Percentiles rank a stretch among this genome's conserved stretches.
phyloP scores from a whole-genome alignment of 2,888 invertebrate genomes.

The Tinea trinotella region DNA sequence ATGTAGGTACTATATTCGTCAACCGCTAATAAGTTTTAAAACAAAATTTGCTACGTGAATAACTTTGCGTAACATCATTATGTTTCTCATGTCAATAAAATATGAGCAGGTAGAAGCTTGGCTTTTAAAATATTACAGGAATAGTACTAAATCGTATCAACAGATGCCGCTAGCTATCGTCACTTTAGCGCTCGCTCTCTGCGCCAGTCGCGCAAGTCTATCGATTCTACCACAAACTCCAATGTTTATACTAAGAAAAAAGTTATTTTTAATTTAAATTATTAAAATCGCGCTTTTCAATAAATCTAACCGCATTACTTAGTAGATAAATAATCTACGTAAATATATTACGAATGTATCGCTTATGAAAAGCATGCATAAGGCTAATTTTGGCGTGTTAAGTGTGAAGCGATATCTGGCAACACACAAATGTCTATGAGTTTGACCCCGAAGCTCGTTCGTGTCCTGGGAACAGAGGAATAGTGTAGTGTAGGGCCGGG shows the following conservation, averaged over 20 bases:
- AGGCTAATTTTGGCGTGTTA: not conserved
- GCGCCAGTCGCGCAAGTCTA: conserved; percentile 39
- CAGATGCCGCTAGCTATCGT: conserved; percentile 48
- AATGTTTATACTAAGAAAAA: conserved; percentile 39
- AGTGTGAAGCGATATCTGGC: conserved; percentile 32
- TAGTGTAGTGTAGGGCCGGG: conserved; percentile 67
- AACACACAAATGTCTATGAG: conserved; percentile 67
- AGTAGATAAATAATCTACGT: not conserved
- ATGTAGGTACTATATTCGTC: too few species aligned
- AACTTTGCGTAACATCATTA: not conserved
- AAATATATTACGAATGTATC: not conserved
- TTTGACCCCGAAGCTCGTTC: conserved; percentile 73
- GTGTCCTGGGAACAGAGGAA: conserved; percentile 63
- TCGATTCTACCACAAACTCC: conserved; percentile 48
- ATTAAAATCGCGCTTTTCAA: conserved; percentile 34
- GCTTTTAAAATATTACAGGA: too few species aligned
- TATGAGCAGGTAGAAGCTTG: not conserved
- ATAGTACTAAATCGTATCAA: conserved; percentile 20
- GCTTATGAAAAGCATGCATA: not conserved
- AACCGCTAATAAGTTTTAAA: not conserved
- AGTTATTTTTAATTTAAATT: conserved; percentile 6
- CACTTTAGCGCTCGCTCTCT: conserved; percentile 41
- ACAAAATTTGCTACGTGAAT: not conserved
- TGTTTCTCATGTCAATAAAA: not conserved
- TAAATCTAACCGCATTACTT: not conserved